phyloP scores from a whole-genome alignment of 2,797 vertebrate genomes.

The Catostomus latipinnis region DNA sequence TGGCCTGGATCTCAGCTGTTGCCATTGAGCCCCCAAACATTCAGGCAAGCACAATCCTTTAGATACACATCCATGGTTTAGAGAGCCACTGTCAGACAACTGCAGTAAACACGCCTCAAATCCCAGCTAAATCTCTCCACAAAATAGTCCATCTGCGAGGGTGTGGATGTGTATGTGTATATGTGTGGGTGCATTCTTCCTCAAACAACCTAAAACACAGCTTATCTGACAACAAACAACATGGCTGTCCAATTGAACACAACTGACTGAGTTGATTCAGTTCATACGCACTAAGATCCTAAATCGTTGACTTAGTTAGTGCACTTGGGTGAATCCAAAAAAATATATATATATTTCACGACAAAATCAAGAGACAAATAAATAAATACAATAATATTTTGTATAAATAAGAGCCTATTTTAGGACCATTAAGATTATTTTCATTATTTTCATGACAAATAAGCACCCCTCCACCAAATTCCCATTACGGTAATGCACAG shows the following conservation, averaged over 20 bases:
- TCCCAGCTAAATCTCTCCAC: conserved; percentile 56
- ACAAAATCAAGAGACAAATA: not conserved
- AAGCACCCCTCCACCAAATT: too few species aligned
- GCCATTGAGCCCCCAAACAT: conserved; percentile 48
- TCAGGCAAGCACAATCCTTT: conserved; percentile 46
- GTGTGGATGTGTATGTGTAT: conserved; percentile 37
- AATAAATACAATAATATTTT: too few species aligned
- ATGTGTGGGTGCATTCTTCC: conserved; percentile 31
- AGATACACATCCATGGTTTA: conserved; percentile 52
- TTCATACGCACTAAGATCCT: not conserved
- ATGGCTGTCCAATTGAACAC: conserved; percentile 40
- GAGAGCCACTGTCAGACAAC: conserved; percentile 58
- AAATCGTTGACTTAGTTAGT: not conserved
- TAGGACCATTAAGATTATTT: too few species aligned
- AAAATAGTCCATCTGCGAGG: conserved; percentile 55
- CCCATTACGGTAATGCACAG: too few species aligned
- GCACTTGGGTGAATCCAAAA: conserved; percentile 7
- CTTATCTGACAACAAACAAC: conserved; percentile 52
- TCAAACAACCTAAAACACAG: conserved; percentile 48
- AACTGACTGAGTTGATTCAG: not conserved
- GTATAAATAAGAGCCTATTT: too few species aligned
- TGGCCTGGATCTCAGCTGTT: conserved; percentile 46
- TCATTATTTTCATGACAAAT: too few species aligned
- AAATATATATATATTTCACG: not conserved
- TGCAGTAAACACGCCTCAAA: conserved; percentile 53